These are phyloP conservation scores for Hemaris fuciformis DNA, from an alignment of 2,888 invertebrate genomes.

Conservation along the genomic window DNA sequence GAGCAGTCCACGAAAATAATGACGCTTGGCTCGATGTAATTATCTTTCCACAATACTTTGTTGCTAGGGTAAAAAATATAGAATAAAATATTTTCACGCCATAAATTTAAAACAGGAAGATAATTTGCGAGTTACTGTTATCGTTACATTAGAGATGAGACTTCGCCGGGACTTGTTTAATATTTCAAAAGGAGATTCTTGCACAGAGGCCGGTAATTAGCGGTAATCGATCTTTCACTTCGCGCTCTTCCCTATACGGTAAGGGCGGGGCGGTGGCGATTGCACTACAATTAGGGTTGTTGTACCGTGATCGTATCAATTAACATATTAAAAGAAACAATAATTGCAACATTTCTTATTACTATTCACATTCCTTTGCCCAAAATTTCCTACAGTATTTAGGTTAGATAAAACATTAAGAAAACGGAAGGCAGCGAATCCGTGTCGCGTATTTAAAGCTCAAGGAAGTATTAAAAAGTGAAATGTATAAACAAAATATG, in stretches of 20 bases:
- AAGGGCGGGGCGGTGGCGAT: conserved; percentile 43
- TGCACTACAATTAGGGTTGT: conserved; percentile 8
- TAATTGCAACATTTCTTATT: neutral
- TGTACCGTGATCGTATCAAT: neutral
- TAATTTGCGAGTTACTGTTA: neutral
- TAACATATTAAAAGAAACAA: neutral
- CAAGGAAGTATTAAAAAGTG: conserved; percentile 3
- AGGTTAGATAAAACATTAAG: neutral
- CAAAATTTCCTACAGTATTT: neutral
- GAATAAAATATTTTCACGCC: too few relatives aligned
- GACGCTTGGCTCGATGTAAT: too few relatives aligned
- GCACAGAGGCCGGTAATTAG: conserved; percentile 69
- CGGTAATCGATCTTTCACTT: conserved; percentile 76
- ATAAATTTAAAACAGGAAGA: neutral
- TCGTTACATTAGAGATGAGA: conserved; percentile 2
- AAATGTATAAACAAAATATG: conserved; percentile 8
- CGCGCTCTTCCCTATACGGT: conserved; percentile 68
- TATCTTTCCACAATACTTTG: too few relatives aligned
- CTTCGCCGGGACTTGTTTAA: conserved; percentile 8
- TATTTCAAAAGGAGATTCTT: conserved; percentile 12
- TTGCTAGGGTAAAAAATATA: too few relatives aligned
- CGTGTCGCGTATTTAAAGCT: neutral
- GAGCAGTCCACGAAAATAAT: too few relatives aligned
- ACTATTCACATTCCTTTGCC: neutral
- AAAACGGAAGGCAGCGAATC: conserved; percentile 3